phyloP scores from a whole-genome alignment of 2,888 invertebrate genomes.

The Rhagonycha lutea region DNA sequence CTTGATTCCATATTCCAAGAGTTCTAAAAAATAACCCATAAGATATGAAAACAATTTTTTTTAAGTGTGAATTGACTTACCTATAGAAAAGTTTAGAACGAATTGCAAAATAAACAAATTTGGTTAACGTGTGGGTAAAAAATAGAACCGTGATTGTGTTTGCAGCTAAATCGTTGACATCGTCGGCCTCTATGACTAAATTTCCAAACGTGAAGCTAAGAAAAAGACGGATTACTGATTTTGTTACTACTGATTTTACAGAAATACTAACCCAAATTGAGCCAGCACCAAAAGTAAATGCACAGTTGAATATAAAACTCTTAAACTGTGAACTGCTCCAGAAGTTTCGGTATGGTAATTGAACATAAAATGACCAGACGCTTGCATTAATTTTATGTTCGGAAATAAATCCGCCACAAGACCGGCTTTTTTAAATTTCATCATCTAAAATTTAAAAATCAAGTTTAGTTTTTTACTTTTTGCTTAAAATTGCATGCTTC shows the following conservation, averaged over 20 bases:
- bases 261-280: conserved; percentile 59
- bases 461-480: too few species aligned
- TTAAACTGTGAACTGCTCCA: conserved; percentile 58
- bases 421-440: conserved; percentile 64
- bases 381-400: conserved; percentile 78
- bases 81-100: conserved; percentile 76
- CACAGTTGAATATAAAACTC: conserved; percentile 63
- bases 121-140: conserved; percentile 77
- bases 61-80: conserved; percentile 50
- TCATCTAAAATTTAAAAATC: conserved; percentile 39
- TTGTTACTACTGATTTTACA: not conserved
- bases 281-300: conserved; percentile 66
- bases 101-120: conserved; percentile 73
- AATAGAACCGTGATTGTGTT: conserved; percentile 83
- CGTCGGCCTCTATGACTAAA: conserved; percentile 71
- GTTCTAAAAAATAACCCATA: conserved; percentile 60
- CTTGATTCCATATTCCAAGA: conserved; percentile 81
- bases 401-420: conserved; percentile 85
- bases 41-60: not conserved
- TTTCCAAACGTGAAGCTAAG: conserved; percentile 65
- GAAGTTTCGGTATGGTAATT: conserved; percentile 71
- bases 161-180: conserved; percentile 72
- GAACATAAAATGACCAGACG: conserved; percentile 77
- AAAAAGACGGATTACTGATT: not conserved
- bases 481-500: too few species aligned